These are phyloP conservation scores for Tauraco erythrolophus DNA, from an alignment of 2,113 vertebrate genomes.

Conservation along the genomic window DNA sequence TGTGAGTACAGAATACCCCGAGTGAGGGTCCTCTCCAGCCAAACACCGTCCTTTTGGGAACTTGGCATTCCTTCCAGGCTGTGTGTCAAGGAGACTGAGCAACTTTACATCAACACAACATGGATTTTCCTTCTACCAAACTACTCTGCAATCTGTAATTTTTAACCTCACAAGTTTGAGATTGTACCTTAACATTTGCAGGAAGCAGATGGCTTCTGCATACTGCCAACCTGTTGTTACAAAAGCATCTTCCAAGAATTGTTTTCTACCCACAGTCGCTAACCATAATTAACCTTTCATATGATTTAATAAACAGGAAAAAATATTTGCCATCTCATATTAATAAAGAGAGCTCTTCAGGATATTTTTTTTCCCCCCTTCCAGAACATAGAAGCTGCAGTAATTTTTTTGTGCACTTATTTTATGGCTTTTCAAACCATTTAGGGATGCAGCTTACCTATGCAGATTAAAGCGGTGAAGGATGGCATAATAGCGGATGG, in stretches of 20 bases:
- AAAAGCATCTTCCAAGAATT: constrained; percentile 82
- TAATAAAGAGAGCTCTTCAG: constrained; percentile 71
- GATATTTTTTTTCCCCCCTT: not conserved
- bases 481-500: not conserved
- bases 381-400: not conserved
- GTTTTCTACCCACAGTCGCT: constrained; percentile 78
- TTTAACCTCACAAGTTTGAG: constrained; percentile 82
- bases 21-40: constrained; percentile 69
- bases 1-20: constrained; percentile 67
- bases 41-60: constrained; percentile 67
- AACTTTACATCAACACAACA: constrained; percentile 79
- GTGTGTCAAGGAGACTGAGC: constrained; percentile 77
- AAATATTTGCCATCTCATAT: constrained; percentile 76
- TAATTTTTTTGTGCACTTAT: not conserved
- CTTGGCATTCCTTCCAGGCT: constrained; percentile 68
- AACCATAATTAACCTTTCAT: constrained; percentile 83
- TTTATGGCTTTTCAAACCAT: not conserved
- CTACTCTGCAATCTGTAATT: constrained; percentile 79
- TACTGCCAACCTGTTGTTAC: constrained; percentile 84
- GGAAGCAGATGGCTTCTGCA: constrained; percentile 84
- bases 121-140: constrained; percentile 77
- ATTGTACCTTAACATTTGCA: constrained; percentile 85
- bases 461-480: not conserved
- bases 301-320: constrained; percentile 80
- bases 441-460: not conserved